Evolutionary conservation across 2,888 invertebrate species (phyloP).

Genomic region (Netelia melanura): DNA sequence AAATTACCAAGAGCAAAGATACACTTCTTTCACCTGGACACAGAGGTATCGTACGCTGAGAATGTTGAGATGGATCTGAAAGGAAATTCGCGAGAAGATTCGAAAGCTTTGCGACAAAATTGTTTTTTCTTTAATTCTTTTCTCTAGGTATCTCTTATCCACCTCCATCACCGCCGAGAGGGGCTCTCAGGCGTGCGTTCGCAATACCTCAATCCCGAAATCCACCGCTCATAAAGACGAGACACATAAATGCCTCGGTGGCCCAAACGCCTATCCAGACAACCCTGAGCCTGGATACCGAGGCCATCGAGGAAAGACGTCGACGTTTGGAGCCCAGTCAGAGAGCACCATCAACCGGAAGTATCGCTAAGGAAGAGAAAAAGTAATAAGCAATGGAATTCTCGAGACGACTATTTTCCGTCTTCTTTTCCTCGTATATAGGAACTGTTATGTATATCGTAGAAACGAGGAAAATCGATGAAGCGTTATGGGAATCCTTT

Average conservation of each 20-base stretch:
- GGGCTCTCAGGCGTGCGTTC: slow-evolving; percentile 85
- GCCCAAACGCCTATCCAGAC: slow-evolving; percentile 76
- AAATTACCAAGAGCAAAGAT: slow-evolving; percentile 84
- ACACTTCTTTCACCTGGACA: slow-evolving; percentile 84
- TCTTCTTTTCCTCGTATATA: background rate
- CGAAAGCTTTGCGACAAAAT: background rate
- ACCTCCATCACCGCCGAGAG: slow-evolving; percentile 90
- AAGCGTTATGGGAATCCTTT: slow-evolving; percentile 68
- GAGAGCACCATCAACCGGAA: slow-evolving; percentile 81
- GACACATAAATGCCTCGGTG: slow-evolving; percentile 89
- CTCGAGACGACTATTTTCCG: background rate
- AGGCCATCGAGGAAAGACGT: slow-evolving; percentile 82
- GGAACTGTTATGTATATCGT: slow-evolving; percentile 12
- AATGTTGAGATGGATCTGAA: slow-evolving; percentile 2
- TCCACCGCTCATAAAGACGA: slow-evolving; percentile 93
- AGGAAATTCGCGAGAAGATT: background rate
- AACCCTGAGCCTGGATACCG: slow-evolving; percentile 80
- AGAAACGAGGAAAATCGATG: slow-evolving; percentile 77
- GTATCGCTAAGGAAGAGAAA: slow-evolving; percentile 82
- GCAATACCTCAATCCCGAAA: slow-evolving; percentile 90
- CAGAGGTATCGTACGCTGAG: slow-evolving; percentile 78
- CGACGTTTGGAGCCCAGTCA: slow-evolving; percentile 80
- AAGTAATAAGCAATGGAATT: slow-evolving; percentile 72
- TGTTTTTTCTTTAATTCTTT: background rate
- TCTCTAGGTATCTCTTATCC: slow-evolving; percentile 92